phyloP scores from a whole-genome alignment of 2,113 vertebrate species.

The Merops nubicus region DNA sequence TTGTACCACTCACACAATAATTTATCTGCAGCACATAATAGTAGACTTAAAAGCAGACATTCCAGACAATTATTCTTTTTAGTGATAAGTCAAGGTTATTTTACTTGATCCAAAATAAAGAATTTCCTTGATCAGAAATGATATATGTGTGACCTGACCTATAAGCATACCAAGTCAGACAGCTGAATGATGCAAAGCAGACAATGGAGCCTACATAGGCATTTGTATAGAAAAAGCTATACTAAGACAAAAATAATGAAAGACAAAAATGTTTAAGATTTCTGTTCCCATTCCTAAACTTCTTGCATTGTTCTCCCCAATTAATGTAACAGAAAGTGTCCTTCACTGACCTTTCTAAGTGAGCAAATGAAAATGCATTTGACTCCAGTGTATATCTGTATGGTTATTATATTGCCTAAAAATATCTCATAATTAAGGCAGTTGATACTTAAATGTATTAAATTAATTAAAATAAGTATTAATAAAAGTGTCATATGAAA shows the following conservation, averaged over 20 bases:
- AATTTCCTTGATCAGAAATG: slow-evolving; percentile 50
- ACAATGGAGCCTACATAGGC: not conserved
- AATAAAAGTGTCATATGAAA: not conserved
- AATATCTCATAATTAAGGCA: not conserved
- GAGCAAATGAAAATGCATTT: not conserved
- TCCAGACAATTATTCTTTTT: slow-evolving; percentile 50
- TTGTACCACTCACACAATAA: slow-evolving; percentile 34
- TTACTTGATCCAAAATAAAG: slow-evolving; percentile 54
- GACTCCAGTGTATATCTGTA: not conserved
- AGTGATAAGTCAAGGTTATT: slow-evolving; percentile 54
- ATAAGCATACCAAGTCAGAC: slow-evolving; percentile 48
- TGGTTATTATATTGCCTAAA: not conserved
- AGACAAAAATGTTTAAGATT: slow-evolving; percentile 6
- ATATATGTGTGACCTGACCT: slow-evolving; percentile 60
- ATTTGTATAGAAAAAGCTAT: slow-evolving; percentile 20
- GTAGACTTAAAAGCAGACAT: slow-evolving; percentile 54
- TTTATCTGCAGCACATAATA: slow-evolving; percentile 52
- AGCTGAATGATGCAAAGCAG: slow-evolving; percentile 64
- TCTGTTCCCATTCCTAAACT: not conserved
- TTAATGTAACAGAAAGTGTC: not conserved
- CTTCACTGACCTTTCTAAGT: slow-evolving; percentile 31
- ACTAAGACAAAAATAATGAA: not conserved
- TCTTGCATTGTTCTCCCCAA: not conserved
- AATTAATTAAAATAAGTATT: too few species aligned
- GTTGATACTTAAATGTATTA: not conserved